Evolutionary conservation across 92 coral and sea anemone species (phyloP).

Genomic region (Nematostella vectensis): DNA sequence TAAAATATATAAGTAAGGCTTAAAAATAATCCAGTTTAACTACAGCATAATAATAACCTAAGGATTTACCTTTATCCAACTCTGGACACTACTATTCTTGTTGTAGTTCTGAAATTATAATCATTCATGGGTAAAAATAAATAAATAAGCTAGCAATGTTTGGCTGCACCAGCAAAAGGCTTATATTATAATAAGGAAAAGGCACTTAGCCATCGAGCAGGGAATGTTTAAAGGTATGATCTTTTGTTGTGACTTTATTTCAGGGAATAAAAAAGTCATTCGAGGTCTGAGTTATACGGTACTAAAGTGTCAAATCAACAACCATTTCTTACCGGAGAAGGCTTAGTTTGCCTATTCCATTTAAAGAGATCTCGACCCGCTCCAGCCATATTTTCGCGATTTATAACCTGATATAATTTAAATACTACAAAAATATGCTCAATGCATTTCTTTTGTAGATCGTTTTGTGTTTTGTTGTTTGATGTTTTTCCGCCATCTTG

Average conservation of each 20-base stretch:
- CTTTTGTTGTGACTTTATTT: too few relatives aligned
- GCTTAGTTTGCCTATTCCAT: constrained; percentile 67
- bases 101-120: constrained; percentile 15
- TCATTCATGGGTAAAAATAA: too few relatives aligned
- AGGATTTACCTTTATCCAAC: constrained; percentile 97
- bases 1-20: background rate
- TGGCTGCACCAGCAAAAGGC: background rate
- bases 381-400: constrained; percentile 54
- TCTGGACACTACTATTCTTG: constrained; percentile 67
- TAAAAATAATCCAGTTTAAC: background rate
- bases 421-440: too few relatives aligned
- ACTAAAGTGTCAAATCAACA: too few relatives aligned
- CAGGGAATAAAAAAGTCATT: too few relatives aligned
- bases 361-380: constrained; percentile 57
- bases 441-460: too few relatives aligned
- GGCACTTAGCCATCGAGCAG: background rate
- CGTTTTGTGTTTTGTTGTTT: too few relatives aligned
- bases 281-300: too few relatives aligned
- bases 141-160: background rate
- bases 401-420: too few relatives aligned
- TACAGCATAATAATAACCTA: background rate
- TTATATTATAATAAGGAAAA: background rate
- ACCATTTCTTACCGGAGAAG: constrained; percentile 54
- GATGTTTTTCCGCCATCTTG: too few relatives aligned
- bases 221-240: background rate